A percentile compares a stretch with the other conserved stretches of the same genome.
These are phyloP conservation scores for Plemyria rubiginata DNA, from an alignment of 2,888 invertebrate genomes.

Conservation along the genomic window DNA sequence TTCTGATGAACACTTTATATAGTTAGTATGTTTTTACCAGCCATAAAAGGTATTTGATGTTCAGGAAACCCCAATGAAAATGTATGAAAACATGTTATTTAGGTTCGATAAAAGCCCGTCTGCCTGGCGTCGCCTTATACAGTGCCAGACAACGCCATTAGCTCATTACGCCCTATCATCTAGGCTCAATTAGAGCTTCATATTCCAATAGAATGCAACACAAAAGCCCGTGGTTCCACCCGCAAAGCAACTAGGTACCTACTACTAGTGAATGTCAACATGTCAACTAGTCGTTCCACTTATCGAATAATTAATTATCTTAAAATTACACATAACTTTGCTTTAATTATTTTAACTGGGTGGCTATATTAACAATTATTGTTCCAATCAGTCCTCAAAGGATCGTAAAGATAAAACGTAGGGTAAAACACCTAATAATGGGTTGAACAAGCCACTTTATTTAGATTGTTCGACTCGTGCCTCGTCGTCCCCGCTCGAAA, in stretches of 20 bases:
- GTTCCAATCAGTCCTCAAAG: conserved; percentile 52
- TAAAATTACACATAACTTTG: conserved; percentile 1
- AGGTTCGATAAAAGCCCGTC: conserved; percentile 19
- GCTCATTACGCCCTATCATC: conserved; percentile 66
- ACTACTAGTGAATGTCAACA: no score
- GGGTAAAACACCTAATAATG: conserved; percentile 66
- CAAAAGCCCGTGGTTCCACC: background rate
- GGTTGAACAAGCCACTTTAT: conserved; percentile 69
- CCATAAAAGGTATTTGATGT: background rate
- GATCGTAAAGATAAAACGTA: conserved; percentile 41
- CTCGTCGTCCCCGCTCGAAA: conserved; percentile 35
- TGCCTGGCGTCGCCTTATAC: conserved; percentile 47
- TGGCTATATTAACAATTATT: conserved; percentile 32
- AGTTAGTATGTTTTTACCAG: no score
- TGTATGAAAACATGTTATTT: conserved; percentile 50
- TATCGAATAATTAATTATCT: background rate
- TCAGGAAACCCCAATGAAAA: conserved; percentile 8
- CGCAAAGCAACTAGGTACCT: background rate
- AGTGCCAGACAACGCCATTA: conserved; percentile 49
- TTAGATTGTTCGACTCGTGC: conserved; percentile 57
- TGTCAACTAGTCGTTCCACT: background rate
- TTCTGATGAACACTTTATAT: no score
- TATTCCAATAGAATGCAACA: conserved; percentile 9
- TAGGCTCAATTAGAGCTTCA: conserved; percentile 34
- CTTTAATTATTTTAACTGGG: conserved; percentile 43